Evolutionary conservation across 2,888 invertebrate genomes (phyloP).

Genomic region (Neelides folsomi): DNA sequence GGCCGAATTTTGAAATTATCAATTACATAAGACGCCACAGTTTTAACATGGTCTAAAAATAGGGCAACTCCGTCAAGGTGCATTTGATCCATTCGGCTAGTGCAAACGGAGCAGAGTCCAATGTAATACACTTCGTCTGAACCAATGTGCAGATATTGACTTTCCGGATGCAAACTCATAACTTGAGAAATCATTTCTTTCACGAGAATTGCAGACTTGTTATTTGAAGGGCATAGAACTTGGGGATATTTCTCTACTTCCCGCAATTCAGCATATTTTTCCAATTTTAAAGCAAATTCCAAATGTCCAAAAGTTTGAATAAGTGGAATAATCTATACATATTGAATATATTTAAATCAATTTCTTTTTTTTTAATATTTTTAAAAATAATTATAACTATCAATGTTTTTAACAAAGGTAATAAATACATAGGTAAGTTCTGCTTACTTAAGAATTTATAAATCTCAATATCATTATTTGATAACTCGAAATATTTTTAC

Average conservation of each 20-base stretch:
- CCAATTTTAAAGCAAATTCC: conserved; percentile 62
- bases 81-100: conserved; percentile 37
- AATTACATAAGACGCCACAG: conserved; percentile 41
- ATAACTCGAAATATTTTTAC: not conserved
- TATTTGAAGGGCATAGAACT: conserved; percentile 57
- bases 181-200: conserved; percentile 59
- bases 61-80: conserved; percentile 38
- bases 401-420: not conserved
- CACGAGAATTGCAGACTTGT: conserved; percentile 46
- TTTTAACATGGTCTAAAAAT: conserved; percentile 50
- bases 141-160: conserved; percentile 56
- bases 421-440: not conserved
- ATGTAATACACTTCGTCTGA: conserved; percentile 68
- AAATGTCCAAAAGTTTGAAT: conserved; percentile 78
- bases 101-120: conserved; percentile 50
- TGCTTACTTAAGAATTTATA: not conserved
- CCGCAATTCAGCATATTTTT: conserved; percentile 51
- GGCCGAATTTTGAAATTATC: conserved; percentile 36
- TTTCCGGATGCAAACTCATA: conserved; percentile 44
- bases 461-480: not conserved
- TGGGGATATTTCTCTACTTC: conserved; percentile 49
- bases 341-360: not conserved
- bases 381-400: not conserved
- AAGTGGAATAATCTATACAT: conserved; percentile 52
- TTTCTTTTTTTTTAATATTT: not conserved